A percentile compares a stretch with the other conserved stretches of the same genome.
These are phyloP conservation scores for Pseudorhiza aurosa DNA, from an alignment of 30 jellyfish, hydroid and myxozoan genomes.

Conservation along the genomic window DNA sequence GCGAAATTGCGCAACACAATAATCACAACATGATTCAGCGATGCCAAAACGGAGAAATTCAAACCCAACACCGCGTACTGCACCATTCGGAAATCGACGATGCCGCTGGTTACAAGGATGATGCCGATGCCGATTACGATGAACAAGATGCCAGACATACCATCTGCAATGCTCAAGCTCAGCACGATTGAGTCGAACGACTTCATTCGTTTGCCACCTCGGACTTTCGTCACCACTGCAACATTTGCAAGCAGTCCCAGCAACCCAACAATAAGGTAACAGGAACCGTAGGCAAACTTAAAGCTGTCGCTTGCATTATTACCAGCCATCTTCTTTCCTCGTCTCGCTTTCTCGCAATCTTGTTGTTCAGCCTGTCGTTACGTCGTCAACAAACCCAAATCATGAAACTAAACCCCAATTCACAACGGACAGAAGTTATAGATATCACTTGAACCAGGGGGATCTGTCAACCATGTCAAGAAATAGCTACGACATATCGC, in stretches of 20 bases:
- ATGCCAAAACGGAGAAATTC: slow-evolving; percentile 35
- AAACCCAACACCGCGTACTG: slow-evolving; percentile 12
- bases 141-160: slow-evolving; percentile 5
- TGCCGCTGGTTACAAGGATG: not conserved
- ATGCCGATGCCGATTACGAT: slow-evolving; percentile 1
- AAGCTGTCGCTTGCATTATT: not conserved
- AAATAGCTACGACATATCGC: too few relatives aligned
- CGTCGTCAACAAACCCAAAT: not conserved
- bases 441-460: not conserved
- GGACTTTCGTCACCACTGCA: not conserved
- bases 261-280: slow-evolving; percentile 4
- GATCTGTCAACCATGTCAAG: not conserved
- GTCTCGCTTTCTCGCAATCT: not conserved
- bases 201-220: not conserved
- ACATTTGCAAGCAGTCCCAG: not conserved
- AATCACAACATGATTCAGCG: slow-evolving; percentile 17
- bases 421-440: not conserved
- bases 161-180: slow-evolving; percentile 34
- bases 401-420: not conserved
- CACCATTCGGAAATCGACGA: not conserved
- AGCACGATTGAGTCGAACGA: slow-evolving; percentile 8
- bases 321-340: not conserved
- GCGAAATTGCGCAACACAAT: not conserved
- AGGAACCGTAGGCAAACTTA: not conserved
- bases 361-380: not conserved